phyloP scores from a whole-genome alignment of 92 coral and sea anemone species.

The Epizoanthus illoricatus region DNA sequence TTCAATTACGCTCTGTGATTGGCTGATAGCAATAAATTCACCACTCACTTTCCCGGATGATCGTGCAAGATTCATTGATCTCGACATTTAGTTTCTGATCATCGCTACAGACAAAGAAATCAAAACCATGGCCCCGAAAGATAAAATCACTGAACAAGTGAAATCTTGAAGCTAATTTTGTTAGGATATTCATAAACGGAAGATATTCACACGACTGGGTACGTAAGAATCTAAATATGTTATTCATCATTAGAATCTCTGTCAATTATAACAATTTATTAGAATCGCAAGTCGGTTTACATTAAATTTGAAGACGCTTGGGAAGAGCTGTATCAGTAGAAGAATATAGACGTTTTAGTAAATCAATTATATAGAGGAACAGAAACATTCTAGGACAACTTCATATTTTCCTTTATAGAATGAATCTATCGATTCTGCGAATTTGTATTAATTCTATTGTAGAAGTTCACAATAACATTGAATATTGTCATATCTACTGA shows the following conservation, averaged over 20 bases:
- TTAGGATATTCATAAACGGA: not conserved
- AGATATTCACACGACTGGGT: not conserved
- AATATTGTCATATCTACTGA: too few species aligned
- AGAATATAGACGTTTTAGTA: not conserved
- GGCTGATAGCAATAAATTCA: not conserved
- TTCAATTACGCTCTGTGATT: conserved; percentile 5
- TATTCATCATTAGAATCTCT: too few species aligned
- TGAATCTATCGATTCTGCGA: too few species aligned
- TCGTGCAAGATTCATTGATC: conserved; percentile 32
- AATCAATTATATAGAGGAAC: not conserved
- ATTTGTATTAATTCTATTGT: too few species aligned
- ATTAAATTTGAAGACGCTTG: conserved; percentile 1
- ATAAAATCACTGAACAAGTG: conserved; percentile 7
- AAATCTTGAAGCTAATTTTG: not conserved
- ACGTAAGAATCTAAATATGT: too few species aligned
- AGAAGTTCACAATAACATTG: too few species aligned
- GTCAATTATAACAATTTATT: too few species aligned
- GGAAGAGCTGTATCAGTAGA: not conserved
- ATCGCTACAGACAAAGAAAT: conserved; percentile 17
- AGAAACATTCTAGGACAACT: too few species aligned
- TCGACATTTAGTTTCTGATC: not conserved
- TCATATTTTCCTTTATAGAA: too few species aligned
- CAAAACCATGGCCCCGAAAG: conserved; percentile 20
- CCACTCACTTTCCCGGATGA: conserved; percentile 17
- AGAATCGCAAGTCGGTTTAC: too few species aligned